Conservation (phyloP, 2,888 invertebrate species). For the Heteropelma amictum region DNA sequence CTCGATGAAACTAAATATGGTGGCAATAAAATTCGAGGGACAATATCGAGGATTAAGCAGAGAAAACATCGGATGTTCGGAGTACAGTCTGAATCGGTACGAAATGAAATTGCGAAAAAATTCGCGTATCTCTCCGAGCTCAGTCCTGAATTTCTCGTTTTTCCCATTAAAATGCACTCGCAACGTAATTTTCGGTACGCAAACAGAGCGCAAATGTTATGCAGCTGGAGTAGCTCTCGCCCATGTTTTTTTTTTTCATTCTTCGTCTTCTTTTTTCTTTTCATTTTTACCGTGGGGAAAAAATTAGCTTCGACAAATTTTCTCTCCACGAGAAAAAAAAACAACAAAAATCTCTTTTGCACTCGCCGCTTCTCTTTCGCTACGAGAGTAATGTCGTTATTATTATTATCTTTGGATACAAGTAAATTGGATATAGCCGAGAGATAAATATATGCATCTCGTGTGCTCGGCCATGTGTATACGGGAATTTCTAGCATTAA, state of each 20-base stretch:
- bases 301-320: conserved; percentile 34
- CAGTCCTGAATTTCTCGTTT: conserved; percentile 16
- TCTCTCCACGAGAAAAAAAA: background rate
- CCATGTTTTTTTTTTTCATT: background rate
- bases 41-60: background rate
- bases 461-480: no score
- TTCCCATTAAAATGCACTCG: background rate
- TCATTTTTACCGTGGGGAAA: background rate
- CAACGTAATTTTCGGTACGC: background rate
- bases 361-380: background rate
- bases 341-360: background rate
- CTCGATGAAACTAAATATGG: background rate
- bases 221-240: background rate
- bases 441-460: background rate
- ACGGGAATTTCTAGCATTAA: background rate
- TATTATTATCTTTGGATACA: conserved; percentile 45
- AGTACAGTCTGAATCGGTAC: no score
- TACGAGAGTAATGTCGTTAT: conserved; percentile 24
- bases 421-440: conserved; percentile 33
- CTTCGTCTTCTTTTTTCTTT: no score
- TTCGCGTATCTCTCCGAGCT: background rate
- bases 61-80: conserved; percentile 3
- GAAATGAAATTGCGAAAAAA: background rate
- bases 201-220: background rate
- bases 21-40: background rate